Conservation (phyloP, 2,113 vertebrate species). For the Trochalopteron elliotii region DNA sequence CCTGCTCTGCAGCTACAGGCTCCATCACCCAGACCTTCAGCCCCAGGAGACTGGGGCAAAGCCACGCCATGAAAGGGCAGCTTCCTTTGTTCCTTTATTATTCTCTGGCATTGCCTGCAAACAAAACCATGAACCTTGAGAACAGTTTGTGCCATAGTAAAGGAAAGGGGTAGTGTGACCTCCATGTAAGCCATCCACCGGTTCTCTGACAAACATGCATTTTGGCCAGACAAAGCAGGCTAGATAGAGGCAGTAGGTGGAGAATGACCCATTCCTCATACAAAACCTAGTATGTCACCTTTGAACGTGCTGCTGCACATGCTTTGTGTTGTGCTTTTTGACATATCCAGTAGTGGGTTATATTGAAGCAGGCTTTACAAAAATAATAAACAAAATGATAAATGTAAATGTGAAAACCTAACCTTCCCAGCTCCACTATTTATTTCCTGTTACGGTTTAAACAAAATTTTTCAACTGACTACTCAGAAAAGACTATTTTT, state of each 20-base stretch:
- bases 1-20: not conserved
- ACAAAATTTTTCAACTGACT: not conserved
- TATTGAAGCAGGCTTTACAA: not conserved
- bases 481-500: not conserved
- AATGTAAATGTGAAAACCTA: not conserved
- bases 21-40: not conserved
- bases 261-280: not conserved
- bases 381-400: not conserved
- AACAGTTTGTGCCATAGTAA: not conserved
- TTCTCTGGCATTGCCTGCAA: not conserved
- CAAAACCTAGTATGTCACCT: not conserved
- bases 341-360: not conserved
- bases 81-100: not conserved
- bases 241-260: not conserved
- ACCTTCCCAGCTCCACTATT: not conserved
- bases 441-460: not conserved
- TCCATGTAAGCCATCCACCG: not conserved
- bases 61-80: not conserved
- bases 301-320: rapidly evolving
- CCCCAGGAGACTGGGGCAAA: not conserved
- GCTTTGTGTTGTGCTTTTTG: not conserved
- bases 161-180: not conserved
- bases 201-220: not conserved
- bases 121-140: rapidly evolving
- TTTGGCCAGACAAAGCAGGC: not conserved